Evolutionary conservation across 2,113 vertebrate species (phyloP), one percentile per base, ranked within the genome.

Genomic region (Anhinga rufa): DNA sequence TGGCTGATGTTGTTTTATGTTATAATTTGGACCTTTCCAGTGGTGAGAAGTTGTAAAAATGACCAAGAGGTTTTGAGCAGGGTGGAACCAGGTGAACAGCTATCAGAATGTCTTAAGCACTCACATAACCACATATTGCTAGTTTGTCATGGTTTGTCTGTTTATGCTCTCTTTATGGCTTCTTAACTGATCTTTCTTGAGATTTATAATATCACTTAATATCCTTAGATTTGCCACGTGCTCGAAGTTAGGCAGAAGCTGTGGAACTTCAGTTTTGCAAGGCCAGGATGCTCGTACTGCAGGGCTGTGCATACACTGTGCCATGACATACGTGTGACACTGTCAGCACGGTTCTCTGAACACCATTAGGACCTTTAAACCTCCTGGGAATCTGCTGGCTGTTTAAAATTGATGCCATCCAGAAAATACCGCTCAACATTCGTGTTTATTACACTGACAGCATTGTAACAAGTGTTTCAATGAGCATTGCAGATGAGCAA

Each of bases 201-300:
- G 18, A 12, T 24, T 17, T 64, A 4, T 4, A 8, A 3, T 66
- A 34, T 42, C 58, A 17, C 20, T 44, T 26, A 26, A 4, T 20
- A 32, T 28, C 10, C 38, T 62, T 19, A 31, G n/a, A 31, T n/a
- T 61, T n/a, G 42, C 34, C 31, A 62, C 9, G 2, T 32, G 26
- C 7, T 48, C 31, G 22, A 34, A 54, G 26, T 31, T 38, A 31
- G 24, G 12, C n/a, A 60, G 29, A 18, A 40, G 8, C 49, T 60
- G 16, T 34, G 44, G 57, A 74, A 28, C 3, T 58, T 28, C 4
- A 17, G 17, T 34, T 72, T 44, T 31, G n/a, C 3, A 2, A 77
- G 32, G 25, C 34, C 19, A 13, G 70, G 36, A 9, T 0, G 0
- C 44, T 61, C 0, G 1, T n/a, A 28, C 4, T 0, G 0, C 19